These are phyloP conservation scores for Otolemur crassicaudatus DNA, from an alignment of 2,797 vertebrate genomes.

Conservation along the genomic window DNA sequence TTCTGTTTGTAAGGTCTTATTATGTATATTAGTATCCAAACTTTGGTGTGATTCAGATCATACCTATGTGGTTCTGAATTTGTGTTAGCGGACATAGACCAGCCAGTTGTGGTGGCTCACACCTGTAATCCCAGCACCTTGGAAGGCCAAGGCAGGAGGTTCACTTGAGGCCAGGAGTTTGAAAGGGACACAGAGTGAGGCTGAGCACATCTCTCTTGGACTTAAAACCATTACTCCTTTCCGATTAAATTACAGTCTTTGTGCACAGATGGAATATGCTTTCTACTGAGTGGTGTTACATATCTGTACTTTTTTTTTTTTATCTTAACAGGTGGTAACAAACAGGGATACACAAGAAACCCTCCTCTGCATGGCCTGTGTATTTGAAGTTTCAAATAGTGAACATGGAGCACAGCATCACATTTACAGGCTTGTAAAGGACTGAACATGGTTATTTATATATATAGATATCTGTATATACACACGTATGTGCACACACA, in stretches of 20 bases:
- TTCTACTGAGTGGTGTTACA: not conserved
- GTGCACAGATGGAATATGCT: not conserved
- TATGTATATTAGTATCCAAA: no score
- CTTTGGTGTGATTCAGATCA: not conserved
- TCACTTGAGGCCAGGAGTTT: not conserved
- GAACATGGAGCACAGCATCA: conserved; percentile 99
- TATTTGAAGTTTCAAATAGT: conserved; percentile 99
- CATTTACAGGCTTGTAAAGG: conserved; percentile 99
- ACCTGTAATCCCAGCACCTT: not conserved
- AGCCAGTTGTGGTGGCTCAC: not conserved
- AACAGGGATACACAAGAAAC: conserved; percentile 99
- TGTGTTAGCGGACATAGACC: not conserved
- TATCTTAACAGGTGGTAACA: conserved; percentile 95
- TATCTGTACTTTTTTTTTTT: not conserved
- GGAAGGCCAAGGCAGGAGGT: not conserved
- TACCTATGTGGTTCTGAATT: not conserved
- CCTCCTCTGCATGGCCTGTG: conserved; percentile 99
- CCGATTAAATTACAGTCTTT: not conserved
- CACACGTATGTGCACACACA: conserved; percentile 73
- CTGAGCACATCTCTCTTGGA: not conserved
- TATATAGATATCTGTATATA: conserved; percentile 82
- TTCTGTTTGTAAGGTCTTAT: not conserved
- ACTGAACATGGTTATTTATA: conserved; percentile 94
- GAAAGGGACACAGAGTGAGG: not conserved
- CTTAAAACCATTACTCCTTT: not conserved